phyloP scores from a whole-genome alignment of 2,888 invertebrate species.

The Esperia sulphurella region DNA sequence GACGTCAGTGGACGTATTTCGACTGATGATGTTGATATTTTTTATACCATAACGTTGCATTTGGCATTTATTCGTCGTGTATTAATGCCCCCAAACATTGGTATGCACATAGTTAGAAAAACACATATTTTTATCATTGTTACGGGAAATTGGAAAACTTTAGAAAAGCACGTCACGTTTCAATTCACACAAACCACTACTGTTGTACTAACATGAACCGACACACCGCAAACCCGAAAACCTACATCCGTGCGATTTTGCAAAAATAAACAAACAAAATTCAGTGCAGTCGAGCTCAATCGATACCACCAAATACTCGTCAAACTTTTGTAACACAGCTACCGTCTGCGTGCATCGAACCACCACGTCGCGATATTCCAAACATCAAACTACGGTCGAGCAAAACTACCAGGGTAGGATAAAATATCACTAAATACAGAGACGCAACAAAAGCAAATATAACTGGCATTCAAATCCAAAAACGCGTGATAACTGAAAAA shows the following conservation, averaged over 20 bases:
- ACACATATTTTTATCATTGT: slow-evolving; percentile 4
- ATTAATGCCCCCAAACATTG: too few relatives aligned
- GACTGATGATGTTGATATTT: too few relatives aligned
- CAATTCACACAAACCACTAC: slow-evolving; percentile 50
- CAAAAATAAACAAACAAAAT: slow-evolving; percentile 62
- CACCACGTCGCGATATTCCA: background rate
- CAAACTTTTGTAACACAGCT: slow-evolving; percentile 68
- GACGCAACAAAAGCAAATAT: slow-evolving; percentile 63
- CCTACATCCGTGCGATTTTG: slow-evolving; percentile 65
- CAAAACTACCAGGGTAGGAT: slow-evolving; percentile 37
- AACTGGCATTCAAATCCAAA: slow-evolving; percentile 66
- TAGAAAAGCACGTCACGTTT: slow-evolving; percentile 39
- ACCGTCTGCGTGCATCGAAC: slow-evolving; percentile 1
- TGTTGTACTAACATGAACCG: slow-evolving; percentile 49
- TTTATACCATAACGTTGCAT: too few relatives aligned
- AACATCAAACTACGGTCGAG: slow-evolving; percentile 4
- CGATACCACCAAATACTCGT: slow-evolving; percentile 62
- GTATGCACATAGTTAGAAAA: too few relatives aligned
- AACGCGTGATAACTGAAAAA: slow-evolving; percentile 67
- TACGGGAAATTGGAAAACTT: slow-evolving; percentile 43
- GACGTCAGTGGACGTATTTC: too few relatives aligned
- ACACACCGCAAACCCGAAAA: slow-evolving; percentile 72
- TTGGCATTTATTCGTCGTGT: too few relatives aligned
- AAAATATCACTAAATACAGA: slow-evolving; percentile 58
- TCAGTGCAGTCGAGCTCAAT: slow-evolving; percentile 53